phyloP scores from a whole-genome alignment of 2,888 invertebrate species.

The Bellardia bayeri region DNA sequence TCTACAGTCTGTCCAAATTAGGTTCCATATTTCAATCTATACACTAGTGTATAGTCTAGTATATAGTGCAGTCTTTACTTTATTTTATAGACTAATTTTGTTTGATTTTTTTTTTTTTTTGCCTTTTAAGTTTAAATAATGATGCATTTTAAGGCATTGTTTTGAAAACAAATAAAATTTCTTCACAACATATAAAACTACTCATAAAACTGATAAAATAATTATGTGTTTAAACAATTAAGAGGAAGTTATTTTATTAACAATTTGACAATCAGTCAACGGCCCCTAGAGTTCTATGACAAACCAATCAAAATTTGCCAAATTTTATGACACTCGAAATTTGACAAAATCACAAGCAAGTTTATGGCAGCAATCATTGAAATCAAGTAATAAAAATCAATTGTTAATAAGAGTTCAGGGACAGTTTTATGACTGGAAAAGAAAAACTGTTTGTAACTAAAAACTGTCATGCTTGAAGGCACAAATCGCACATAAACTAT shows the following conservation, averaged over 20 bases:
- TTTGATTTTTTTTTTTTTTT: not conserved
- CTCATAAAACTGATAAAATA: constrained; percentile 21
- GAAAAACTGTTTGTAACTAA: not conserved
- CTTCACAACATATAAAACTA: not conserved
- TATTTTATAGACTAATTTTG: not conserved
- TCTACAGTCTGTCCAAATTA: no score
- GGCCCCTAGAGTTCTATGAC: not conserved
- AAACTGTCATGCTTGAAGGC: constrained; percentile 33
- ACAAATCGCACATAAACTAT: constrained; percentile 20
- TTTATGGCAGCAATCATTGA: constrained; percentile 21
- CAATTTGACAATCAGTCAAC: constrained; percentile 24
- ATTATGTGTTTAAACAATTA: constrained; percentile 5
- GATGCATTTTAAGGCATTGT: constrained; percentile 6
- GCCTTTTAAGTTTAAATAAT: constrained; percentile 39
- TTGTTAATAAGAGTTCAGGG: constrained; percentile 51
- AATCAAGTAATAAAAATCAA: constrained; percentile 39
- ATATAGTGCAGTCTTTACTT: no score
- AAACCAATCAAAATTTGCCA: constrained; percentile 1
- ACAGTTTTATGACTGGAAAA: constrained; percentile 43
- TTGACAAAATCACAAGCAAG: constrained; percentile 21
- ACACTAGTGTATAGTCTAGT: no score
- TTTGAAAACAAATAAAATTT: not conserved
- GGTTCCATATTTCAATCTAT: no score
- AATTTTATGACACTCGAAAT: constrained; percentile 59
- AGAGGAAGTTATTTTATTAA: not conserved